These are phyloP conservation scores for Allygus modestus DNA, from an alignment of 2,888 invertebrate genomes.

Conservation along the genomic window DNA sequence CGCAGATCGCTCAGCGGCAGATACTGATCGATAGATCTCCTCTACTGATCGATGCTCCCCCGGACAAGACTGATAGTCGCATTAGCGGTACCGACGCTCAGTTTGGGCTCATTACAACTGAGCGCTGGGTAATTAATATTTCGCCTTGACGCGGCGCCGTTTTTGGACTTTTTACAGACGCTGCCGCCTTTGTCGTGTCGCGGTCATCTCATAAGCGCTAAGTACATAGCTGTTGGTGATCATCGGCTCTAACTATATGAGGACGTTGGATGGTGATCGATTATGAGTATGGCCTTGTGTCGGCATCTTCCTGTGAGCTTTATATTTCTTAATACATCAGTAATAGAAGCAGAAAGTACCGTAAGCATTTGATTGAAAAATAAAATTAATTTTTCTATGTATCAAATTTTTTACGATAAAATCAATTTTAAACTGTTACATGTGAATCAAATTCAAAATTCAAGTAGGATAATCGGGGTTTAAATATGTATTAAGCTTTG, in stretches of 20 bases:
- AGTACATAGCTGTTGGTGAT: background rate
- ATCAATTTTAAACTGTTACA: too few relatives aligned
- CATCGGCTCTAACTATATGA: too few relatives aligned
- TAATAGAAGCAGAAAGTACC: too few relatives aligned
- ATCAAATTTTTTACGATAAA: too few relatives aligned
- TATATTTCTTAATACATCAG: too few relatives aligned
- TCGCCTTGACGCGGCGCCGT: background rate
- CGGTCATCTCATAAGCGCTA: slow-evolving; percentile 16
- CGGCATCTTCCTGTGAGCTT: background rate
- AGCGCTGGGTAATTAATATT: slow-evolving; percentile 28
- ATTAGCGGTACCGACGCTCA: slow-evolving; percentile 20
- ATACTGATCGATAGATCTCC: slow-evolving; percentile 36
- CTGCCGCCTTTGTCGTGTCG: slow-evolving; percentile 10
- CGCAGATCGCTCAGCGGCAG: background rate
- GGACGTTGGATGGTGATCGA: background rate
- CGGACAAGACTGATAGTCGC: slow-evolving; percentile 24
- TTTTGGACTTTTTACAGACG: slow-evolving; percentile 8
- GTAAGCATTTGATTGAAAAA: too few relatives aligned
- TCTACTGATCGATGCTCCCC: slow-evolving; percentile 6
- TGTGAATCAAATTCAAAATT: too few relatives aligned
- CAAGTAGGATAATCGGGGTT: too few relatives aligned
- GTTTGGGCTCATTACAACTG: background rate
- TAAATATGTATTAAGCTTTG: too few relatives aligned
- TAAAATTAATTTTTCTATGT: too few relatives aligned
- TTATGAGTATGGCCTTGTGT: background rate